Conservation (phyloP, 2,797 vertebrate genomes). For the Babyrousa celebensis region DNA sequence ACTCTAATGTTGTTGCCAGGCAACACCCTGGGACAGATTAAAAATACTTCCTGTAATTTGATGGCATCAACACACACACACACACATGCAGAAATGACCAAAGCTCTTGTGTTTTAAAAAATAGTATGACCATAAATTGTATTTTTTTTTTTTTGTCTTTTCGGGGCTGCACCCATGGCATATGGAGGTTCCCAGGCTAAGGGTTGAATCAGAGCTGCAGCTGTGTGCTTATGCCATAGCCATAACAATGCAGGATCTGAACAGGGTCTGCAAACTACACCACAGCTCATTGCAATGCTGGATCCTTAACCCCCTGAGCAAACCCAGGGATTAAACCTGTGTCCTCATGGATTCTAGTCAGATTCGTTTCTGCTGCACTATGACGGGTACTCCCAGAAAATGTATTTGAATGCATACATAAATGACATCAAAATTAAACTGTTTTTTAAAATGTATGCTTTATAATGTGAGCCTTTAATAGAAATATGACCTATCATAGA, state of each 20-base stretch:
- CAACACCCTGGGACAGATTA: slow-evolving; percentile 89
- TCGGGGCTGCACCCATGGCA: too few species aligned
- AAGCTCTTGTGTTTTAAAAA: slow-evolving; percentile 43
- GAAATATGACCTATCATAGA: slow-evolving; percentile 24
- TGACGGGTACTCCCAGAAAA: background rate
- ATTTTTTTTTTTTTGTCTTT: background rate
- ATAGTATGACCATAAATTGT: background rate
- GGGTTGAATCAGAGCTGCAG: too few species aligned
- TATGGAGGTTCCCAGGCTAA: too few species aligned
- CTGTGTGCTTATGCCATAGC: too few species aligned
- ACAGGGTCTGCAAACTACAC: too few species aligned
- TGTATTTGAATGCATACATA: background rate
- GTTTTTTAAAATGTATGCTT: background rate
- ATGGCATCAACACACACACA: background rate
- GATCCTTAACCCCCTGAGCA: too few species aligned
- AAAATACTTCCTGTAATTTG: slow-evolving; percentile 78
- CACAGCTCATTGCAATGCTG: too few species aligned
- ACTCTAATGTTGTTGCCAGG: slow-evolving; percentile 92
- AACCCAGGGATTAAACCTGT: too few species aligned
- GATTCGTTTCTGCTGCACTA: too few species aligned
- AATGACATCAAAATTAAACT: slow-evolving; percentile 46
- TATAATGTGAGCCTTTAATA: background rate
- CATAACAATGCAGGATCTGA: too few species aligned
- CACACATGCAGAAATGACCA: background rate
- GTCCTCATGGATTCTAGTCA: too few species aligned